Evolutionary conservation across 2,797 vertebrate genomes (phyloP).

Genomic region (Mallotus villosus): DNA sequence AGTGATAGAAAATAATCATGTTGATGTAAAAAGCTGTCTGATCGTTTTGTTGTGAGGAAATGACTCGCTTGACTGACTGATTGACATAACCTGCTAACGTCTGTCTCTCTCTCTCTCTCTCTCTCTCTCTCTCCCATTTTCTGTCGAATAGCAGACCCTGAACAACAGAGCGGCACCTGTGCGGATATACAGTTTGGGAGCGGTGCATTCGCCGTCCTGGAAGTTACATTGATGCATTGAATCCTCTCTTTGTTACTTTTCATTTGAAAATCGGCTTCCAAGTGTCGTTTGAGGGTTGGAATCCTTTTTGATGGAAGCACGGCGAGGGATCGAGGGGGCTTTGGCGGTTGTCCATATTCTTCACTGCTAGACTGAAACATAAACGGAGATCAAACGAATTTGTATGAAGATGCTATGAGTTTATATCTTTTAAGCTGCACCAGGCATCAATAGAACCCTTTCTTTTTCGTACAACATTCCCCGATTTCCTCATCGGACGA

Average conservation of each 20-base stretch:
- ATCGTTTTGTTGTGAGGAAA: conserved; percentile 67
- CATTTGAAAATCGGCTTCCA: conserved; percentile 42
- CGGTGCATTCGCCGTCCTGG: conserved; percentile 42
- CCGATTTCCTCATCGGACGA: conserved; percentile 32
- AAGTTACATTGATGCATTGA: conserved; percentile 49
- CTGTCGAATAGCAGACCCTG: conserved; percentile 41
- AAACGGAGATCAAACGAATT: conserved; percentile 46
- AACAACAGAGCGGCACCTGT: conserved; percentile 41
- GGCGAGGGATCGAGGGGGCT: conserved; percentile 73
- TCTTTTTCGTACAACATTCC: background rate
- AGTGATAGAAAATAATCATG: conserved; percentile 67
- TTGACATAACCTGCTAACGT: conserved; percentile 69
- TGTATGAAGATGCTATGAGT: conserved; percentile 55
- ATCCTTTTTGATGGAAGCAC: conserved; percentile 51
- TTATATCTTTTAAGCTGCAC: conserved; percentile 38
- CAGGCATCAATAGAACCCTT: conserved; percentile 50
- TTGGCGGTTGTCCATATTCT: conserved; percentile 49
- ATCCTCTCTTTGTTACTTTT: conserved; percentile 37
- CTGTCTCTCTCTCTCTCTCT: conserved; percentile 56
- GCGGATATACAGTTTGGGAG: conserved; percentile 57
- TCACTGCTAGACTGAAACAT: conserved; percentile 51
- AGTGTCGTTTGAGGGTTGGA: conserved; percentile 35
- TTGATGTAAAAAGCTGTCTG: conserved; percentile 72
- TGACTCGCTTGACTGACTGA: conserved; percentile 48
- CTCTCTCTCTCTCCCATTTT: conserved; percentile 36